Evolutionary conservation across 2,888 invertebrate genomes (phyloP).

Genomic region (Apoda limacodes): DNA sequence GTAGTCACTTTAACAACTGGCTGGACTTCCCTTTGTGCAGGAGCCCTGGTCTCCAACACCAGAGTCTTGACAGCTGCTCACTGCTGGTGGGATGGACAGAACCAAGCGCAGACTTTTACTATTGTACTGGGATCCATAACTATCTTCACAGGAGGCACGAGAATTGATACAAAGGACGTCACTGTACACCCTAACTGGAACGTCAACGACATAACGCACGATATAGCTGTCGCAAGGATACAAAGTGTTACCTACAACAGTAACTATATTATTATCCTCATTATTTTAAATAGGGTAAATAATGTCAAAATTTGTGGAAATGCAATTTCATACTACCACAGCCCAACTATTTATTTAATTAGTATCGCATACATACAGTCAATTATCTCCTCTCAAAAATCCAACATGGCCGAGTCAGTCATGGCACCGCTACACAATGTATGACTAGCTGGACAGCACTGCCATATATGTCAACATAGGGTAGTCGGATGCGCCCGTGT

Average conservation of each 20-base stretch:
- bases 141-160: slow-evolving; percentile 48
- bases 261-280: no score
- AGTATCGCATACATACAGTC: no score
- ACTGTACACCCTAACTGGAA: slow-evolving; percentile 41
- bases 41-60: slow-evolving; percentile 40
- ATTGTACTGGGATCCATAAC: slow-evolving; percentile 46
- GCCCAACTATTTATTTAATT: no score
- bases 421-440: no score
- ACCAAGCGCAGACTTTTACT: slow-evolving; percentile 37
- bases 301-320: no score
- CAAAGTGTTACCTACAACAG: slow-evolving; percentile 31
- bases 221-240: slow-evolving; percentile 44
- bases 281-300: no score
- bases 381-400: no score
- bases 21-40: slow-evolving; percentile 47
- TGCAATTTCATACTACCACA: no score
- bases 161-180: slow-evolving; percentile 33
- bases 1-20: slow-evolving; percentile 35
- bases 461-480: no score
- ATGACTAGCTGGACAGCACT: no score
- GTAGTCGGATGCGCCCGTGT: no score
- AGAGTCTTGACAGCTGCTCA: slow-evolving; percentile 51
- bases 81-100: slow-evolving; percentile 53
- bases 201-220: slow-evolving; percentile 29
- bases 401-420: no score